Conservation (phyloP, 2,888 invertebrate genomes). For the Ophraella communa region DNA sequence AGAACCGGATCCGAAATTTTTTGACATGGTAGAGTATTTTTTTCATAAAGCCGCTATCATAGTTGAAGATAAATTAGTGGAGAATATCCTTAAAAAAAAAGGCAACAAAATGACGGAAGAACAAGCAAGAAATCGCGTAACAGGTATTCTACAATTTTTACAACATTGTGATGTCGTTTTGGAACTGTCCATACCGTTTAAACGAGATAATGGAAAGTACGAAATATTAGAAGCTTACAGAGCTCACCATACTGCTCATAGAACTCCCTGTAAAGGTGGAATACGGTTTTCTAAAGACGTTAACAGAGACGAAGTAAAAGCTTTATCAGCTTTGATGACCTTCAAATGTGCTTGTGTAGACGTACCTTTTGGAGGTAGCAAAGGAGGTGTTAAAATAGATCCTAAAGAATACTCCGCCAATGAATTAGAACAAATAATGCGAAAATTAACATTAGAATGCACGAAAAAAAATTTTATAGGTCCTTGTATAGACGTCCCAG, state of each 20-base stretch:
- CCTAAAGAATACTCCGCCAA: constrained; percentile 87
- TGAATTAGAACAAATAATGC: constrained; percentile 95
- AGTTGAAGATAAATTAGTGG: constrained; percentile 86
- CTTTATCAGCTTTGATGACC: constrained; percentile 95
- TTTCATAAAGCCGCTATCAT: constrained; percentile 94
- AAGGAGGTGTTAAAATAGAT: constrained; percentile 94
- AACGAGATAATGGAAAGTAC: constrained; percentile 94
- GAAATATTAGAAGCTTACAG: constrained; percentile 97
- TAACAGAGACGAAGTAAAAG: constrained; percentile 91
- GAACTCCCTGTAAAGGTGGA: constrained; percentile 90
- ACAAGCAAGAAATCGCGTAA: constrained; percentile 89
- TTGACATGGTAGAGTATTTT: constrained; percentile 98
- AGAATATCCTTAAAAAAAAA: constrained; percentile 72
- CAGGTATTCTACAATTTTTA: constrained; percentile 93
- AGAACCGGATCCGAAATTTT: constrained; percentile 77
- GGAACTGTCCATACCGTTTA: constrained; percentile 92
- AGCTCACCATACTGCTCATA: constrained; percentile 95
- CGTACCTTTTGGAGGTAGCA: constrained; percentile 96
- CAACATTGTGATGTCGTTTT: constrained; percentile 92
- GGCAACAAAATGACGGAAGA: constrained; percentile 74
- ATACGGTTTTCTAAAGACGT: constrained; percentile 91
- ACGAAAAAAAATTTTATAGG: constrained; percentile 88
- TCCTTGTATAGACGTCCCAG: constrained; percentile 96
- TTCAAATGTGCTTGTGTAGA: constrained; percentile 99
- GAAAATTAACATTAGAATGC: constrained; percentile 73